A percentile compares a stretch with the other conserved stretches of the same genome.
Conservation (phyloP, 2,113 vertebrate species). For the Bungarus multicinctus region DNA sequence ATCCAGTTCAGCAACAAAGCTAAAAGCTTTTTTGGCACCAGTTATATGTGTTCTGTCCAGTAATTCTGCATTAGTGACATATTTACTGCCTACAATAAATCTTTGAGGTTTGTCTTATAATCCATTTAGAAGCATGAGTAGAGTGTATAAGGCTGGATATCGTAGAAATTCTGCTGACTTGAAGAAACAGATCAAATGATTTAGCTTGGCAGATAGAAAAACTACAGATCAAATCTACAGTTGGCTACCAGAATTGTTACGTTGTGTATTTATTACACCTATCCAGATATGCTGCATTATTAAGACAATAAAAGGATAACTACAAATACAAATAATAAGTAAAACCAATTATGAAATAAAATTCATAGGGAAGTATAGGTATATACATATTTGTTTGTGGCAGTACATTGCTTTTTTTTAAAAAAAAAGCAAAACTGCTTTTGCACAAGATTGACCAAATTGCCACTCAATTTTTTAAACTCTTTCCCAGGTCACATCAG, state of each 20-base stretch:
- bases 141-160: constrained; percentile 61
- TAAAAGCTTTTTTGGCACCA: constrained; percentile 88
- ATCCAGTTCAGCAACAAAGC: constrained; percentile 82
- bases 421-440: not conserved
- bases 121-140: constrained; percentile 75
- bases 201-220: constrained; percentile 62
- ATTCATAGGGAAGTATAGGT: not conserved
- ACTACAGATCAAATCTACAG: constrained; percentile 52
- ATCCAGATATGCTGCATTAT: not conserved
- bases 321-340: constrained; percentile 25
- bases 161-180: constrained; percentile 76
- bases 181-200: constrained; percentile 70
- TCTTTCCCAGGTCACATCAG: constrained; percentile 25
- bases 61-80: constrained; percentile 81
- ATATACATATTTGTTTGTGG: not conserved
- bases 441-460: not conserved
- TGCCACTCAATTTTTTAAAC: constrained; percentile 29
- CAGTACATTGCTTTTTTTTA: not conserved
- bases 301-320: not conserved
- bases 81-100: constrained; percentile 80
- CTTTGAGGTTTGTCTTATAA: constrained; percentile 76
- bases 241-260: constrained; percentile 57
- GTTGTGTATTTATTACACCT: constrained; percentile 59
- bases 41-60: constrained; percentile 78
- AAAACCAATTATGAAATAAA: constrained; percentile 3